Evolutionary conservation across 2,797 vertebrate species (phyloP), one percentile per base, ranked within the genome.

Genomic region (Diplodus sargus): DNA sequence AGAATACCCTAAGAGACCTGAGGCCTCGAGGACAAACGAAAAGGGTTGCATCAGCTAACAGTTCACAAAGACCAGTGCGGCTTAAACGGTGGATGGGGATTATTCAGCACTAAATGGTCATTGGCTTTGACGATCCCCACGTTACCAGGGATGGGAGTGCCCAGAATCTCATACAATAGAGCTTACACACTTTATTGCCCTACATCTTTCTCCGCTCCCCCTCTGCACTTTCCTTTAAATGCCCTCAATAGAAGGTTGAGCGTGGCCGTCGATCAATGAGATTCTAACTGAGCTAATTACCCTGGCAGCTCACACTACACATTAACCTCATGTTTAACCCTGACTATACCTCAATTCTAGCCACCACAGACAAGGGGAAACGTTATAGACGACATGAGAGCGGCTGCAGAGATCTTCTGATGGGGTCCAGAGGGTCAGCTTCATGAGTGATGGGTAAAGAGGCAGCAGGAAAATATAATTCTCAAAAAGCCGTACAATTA

Each of bases 251-350:
- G 71, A 81, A 85, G 76, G 87, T 76, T 85, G 78, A 89, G 78
- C 74, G 76, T 63, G 17, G 76, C 81, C 78, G 79, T 85, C 78
- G 59, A 93, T 94, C 91, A 90, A 90, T 91, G 81, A 42, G 69
- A 85, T 76, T 89, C 76, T 85, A 92, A 89, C 81, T 84, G 81
- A 71, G 81, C 84, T 88, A 93, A 93, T 93, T 92, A 92, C 71
- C 71, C 79, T 70, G 72, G 71, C 81, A 78, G 77, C 81, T 86
- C 73, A 58, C 71, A 70, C 70, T 69, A 53, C 67, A 80, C 77
- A 81, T 78, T 89, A 84, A 85, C 90, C 82, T 79, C 39, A 77
- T 43, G 51, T 81, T 84, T 83, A 88, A 83, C 78, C 84, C 71
- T 52, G 39, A 54, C 69, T 53, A 67, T 47, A 62, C 61, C 73